phyloP scores from a whole-genome alignment of 2,888 invertebrate species.

The Aethes cnicana region DNA sequence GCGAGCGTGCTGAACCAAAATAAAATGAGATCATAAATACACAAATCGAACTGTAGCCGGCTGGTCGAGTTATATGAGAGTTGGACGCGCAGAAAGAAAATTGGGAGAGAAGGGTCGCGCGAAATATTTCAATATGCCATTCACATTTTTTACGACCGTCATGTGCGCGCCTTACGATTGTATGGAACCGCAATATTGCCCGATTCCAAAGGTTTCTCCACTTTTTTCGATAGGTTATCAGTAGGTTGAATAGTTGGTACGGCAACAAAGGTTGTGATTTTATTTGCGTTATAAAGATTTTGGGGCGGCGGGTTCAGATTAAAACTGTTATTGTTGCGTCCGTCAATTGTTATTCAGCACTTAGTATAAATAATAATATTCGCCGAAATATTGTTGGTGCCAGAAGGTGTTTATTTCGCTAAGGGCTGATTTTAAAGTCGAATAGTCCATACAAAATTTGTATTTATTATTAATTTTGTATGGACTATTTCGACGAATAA shows the following conservation, averaged over 20 bases:
- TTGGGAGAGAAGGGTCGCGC: conserved; percentile 71
- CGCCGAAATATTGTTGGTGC: too few species aligned
- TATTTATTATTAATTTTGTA: too few species aligned
- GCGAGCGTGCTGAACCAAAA: conserved; percentile 8
- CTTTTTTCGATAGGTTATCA: conserved; percentile 54
- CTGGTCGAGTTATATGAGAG: conserved; percentile 27
- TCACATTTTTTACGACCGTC: conserved; percentile 77
- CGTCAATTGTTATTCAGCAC: not conserved
- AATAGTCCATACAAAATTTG: too few species aligned
- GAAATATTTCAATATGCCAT: conserved; percentile 80
- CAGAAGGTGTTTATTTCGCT: too few species aligned
- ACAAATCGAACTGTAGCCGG: conserved; percentile 18
- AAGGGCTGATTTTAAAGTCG: too few species aligned
- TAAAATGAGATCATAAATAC: conserved; percentile 24
- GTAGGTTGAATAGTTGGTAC: conserved; percentile 28
- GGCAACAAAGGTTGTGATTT: conserved; percentile 29
- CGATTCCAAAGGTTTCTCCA: conserved; percentile 54
- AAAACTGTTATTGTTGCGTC: conserved; percentile 13
- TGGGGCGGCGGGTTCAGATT: conserved; percentile 16
- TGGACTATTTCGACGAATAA: too few species aligned
- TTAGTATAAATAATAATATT: too few species aligned
- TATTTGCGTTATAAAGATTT: conserved; percentile 31
- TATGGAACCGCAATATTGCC: conserved; percentile 67
- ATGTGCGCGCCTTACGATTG: conserved; percentile 70
- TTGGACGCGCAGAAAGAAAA: conserved; percentile 54